phyloP scores from a whole-genome alignment of 2,888 invertebrate species.

The Lasioglossum calceatum region DNA sequence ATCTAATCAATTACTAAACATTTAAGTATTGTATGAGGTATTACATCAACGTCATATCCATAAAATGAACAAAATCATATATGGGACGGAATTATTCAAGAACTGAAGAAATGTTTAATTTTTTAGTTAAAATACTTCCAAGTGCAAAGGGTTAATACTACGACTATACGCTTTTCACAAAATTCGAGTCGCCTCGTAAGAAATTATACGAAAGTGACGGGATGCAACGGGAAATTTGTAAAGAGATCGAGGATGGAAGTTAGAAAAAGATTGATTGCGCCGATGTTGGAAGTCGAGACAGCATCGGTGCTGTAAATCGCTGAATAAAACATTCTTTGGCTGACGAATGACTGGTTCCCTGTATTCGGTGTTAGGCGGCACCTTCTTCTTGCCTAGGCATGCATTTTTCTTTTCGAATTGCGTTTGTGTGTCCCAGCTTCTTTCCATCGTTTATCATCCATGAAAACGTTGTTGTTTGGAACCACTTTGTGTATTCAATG shows the following conservation, averaged over 20 bases:
- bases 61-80: no score
- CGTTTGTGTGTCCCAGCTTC: neutral
- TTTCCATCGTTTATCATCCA: neutral
- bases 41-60: no score
- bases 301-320: neutral
- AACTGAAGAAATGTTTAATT: no score
- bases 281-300: neutral
- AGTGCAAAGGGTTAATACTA: neutral
- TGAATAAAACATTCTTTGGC: conserved; percentile 12
- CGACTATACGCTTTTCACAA: neutral
- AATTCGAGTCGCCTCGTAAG: no score
- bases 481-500: neutral
- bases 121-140: no score
- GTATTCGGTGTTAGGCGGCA: neutral
- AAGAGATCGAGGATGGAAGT: neutral
- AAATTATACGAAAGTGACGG: neutral
- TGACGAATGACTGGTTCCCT: conserved; percentile 4
- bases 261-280: neutral
- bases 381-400: neutral
- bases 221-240: neutral
- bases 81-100: no score
- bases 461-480: neutral
- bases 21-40: no score
- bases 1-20: no score
- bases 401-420: conserved; percentile 6